Conservation (phyloP, 2,113 vertebrate species). For the Climacteris rufus region DNA sequence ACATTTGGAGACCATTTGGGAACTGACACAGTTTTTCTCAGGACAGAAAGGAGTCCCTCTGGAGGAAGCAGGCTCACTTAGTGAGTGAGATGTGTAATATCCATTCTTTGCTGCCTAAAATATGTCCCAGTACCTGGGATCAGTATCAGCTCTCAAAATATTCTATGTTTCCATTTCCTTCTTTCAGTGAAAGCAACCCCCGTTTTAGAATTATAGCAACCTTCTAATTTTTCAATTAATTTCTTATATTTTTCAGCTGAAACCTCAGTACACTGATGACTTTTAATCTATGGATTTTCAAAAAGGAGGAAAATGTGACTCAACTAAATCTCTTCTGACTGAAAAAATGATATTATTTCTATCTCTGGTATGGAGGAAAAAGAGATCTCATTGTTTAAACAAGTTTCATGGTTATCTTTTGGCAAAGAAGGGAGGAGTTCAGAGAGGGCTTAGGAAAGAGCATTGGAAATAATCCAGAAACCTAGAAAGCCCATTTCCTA, state of each 20-base stretch:
- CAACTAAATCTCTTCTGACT: background rate
- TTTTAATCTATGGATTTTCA: background rate
- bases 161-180: background rate
- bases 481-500: background rate
- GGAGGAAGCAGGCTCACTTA: background rate
- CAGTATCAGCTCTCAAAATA: background rate
- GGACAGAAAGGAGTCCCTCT: background rate
- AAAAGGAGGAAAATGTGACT: background rate
- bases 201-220: background rate
- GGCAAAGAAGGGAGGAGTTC: background rate
- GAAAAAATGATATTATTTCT: background rate
- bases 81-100: background rate
- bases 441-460: background rate
- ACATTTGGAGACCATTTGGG: slow-evolving; percentile 22
- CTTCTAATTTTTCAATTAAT: background rate
- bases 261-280: background rate
- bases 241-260: background rate
- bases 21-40: slow-evolving; percentile 35
- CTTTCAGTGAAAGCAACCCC: background rate
- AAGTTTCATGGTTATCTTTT: background rate
- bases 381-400: background rate
- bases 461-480: background rate
- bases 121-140: background rate
- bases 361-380: background rate
- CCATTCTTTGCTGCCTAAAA: background rate